Base-by-base conservation (phyloP, 2,797 vertebrate species). In the Benthosema pterotum region DNA sequence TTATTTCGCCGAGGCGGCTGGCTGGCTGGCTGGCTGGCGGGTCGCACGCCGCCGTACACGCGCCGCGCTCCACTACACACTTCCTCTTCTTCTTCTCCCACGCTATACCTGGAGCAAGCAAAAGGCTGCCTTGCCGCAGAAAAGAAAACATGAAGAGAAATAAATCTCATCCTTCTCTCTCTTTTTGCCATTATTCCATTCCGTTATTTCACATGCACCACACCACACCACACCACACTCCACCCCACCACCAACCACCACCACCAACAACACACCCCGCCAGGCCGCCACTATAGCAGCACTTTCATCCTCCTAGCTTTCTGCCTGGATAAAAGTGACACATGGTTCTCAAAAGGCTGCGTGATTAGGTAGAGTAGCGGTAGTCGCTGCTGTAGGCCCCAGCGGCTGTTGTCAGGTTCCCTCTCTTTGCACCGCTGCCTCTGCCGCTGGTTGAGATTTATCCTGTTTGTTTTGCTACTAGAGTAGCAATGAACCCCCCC, bases 391-490 rank as follows among this genome's bases (percentile, higher is more conserved):
- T n/a, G n/a, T n/a, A n/a, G 69, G 79, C 80, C 77, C 89, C 85
- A 11, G 80, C 69, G 75, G 89, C 82, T 87, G 82, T 87, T 85
- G 86, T 87, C 87, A 81, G 69, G 67, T 65, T 82, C 49, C n/a
- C 57, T 89, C 81, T 85, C 81, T 85, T 71, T 78, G 86, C 85
- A 76, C 81, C 78, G 60, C 79, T 82, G 85, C 84, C 84, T 87
- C 84, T 72, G 22, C 22, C n/a, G 82, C 87, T 80, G 78, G 80
- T 77, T 38, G 78, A 89, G 83, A 86, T 88, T 81, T 78, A 89
- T 83, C 83, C 86, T 82, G 83, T 88, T 89, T 89, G 84, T 88
- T 87, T 88, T 86, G 82, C 67, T 86, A 81, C 67, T 85, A 86
- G 78, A 80, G 79, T 70, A 77, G 83, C 65, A 83, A 71, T 80